A percentile compares a stretch with the other conserved stretches of the same genome.
phyloP scores from a whole-genome alignment of 1,140 invertebrate genomes.

The Drosophila leontia region DNA sequence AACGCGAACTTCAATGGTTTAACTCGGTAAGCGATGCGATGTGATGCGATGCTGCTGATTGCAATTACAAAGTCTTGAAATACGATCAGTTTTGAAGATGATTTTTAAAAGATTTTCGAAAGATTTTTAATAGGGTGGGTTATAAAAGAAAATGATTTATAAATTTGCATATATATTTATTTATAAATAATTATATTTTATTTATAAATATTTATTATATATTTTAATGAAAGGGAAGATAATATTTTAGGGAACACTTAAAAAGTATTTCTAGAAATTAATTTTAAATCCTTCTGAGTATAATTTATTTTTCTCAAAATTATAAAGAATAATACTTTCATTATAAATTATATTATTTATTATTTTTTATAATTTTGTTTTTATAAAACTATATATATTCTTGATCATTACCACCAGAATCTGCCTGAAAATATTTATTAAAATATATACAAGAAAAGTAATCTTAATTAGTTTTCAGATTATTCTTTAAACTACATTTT shows the following conservation, averaged over 20 bases:
- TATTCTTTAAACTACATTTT: not conserved
- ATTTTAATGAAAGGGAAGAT: too few species aligned
- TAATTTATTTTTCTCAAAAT: not conserved
- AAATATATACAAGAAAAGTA: not conserved
- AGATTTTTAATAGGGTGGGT: too few species aligned
- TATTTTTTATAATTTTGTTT: not conserved
- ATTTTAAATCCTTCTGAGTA: too few species aligned
- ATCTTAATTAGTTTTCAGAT: too few species aligned
- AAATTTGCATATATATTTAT: too few species aligned
- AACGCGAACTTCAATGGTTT: slow-evolving; percentile 43
- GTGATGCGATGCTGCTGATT: slow-evolving; percentile 28
- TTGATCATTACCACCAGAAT: not conserved
- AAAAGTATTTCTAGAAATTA: not conserved
- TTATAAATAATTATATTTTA: too few species aligned
- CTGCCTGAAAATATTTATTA: not conserved
- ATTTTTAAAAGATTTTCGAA: not conserved
- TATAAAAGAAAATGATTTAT: too few species aligned
- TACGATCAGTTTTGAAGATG: not conserved
- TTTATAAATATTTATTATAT: not conserved
- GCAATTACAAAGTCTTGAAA: slow-evolving; percentile 18
- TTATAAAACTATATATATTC: not conserved
- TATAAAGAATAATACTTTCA: too few species aligned
- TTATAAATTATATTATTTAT: too few species aligned
- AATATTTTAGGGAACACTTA: not conserved
- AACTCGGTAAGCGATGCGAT: slow-evolving; percentile 16